Evolutionary conservation across 2,113 vertebrate genomes (phyloP), one percentile per base, ranked within the genome.

Genomic region (Tautogolabrus adspersus): DNA sequence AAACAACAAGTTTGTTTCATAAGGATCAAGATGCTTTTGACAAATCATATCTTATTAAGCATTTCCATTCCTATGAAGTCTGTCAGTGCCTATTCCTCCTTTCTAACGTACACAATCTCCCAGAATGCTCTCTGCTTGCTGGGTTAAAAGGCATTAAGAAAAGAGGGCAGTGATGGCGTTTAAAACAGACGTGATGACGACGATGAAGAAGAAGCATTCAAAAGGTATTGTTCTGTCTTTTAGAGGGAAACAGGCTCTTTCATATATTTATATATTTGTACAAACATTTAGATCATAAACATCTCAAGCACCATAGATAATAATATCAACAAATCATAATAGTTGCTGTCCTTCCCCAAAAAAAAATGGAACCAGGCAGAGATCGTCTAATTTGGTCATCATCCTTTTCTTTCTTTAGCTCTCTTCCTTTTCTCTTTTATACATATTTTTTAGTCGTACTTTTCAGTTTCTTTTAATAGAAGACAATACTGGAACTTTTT

Each of bases 291-390:
- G 87, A 93, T 94, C 89, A 92, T 92, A 93, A 93, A 90, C 93
- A 90, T 94, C 89, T 94, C 90, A 87, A 95, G 95, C 93, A 94
- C 94, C 95, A 92, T 89, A 90, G 84, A 94, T 91, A 87, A 86
- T 83, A 86, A 88, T 89, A 83, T 93, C 84, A 93, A 92, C 84
- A 90, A 81, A 87, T 86, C 77, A 89, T 81, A 92, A 88, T 34
- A 89, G 84, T 76, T 77, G 65, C 68, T 84, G 75, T 49, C 47
- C 15, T 49, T 49, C 87, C 89, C 82, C 82, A 79, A 79, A 87
- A 79, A 88, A 82, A 82, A 65, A 88, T 90, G 93, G 90, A 94
- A 93, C 93, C 94, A 94, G 93, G 92, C 93, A 93, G 94, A 96
- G 90, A 81, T 77, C 61, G 55, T 66, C 46, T 63, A 69, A 78